Percentiles rank a stretch among this genome's conserved stretches.
These are phyloP conservation scores for Onychorhynchus coronatus DNA, from an alignment of 2,113 vertebrate species.

Conservation along the genomic window DNA sequence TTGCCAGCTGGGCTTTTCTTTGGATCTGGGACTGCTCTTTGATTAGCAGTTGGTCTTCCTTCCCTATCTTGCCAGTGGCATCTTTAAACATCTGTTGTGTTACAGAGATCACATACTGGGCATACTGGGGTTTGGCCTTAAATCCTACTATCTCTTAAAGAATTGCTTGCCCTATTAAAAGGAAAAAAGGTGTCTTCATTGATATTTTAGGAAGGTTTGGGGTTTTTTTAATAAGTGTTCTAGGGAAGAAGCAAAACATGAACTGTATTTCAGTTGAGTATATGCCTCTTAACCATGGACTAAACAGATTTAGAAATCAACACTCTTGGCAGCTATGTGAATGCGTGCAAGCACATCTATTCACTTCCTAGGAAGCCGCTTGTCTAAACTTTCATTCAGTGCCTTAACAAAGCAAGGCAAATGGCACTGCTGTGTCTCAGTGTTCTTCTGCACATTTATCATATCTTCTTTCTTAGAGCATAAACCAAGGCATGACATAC, in stretches of 20 bases:
- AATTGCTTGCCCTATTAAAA: not conserved
- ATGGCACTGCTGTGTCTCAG: not conserved
- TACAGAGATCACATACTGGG: not conserved
- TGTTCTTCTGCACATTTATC: not conserved
- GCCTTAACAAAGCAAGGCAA: not conserved
- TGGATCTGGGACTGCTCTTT: not conserved
- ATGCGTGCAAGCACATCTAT: not conserved
- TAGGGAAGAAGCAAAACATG: not conserved
- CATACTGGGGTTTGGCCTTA: not conserved
- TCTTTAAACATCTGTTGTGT: not conserved
- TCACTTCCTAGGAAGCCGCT: not conserved
- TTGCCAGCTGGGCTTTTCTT: not conserved
- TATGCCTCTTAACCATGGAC: not conserved
- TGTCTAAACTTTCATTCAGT: not conserved
- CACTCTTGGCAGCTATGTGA: fast-evolving
- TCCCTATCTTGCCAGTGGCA: not conserved
- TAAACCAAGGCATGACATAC: not conserved
- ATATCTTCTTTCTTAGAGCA: not conserved
- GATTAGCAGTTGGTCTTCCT: not conserved
- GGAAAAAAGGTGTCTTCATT: not conserved
- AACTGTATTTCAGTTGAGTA: not conserved
- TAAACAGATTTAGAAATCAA: not conserved
- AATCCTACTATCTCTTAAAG: not conserved
- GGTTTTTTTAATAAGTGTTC: not conserved
- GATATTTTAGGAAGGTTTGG: not conserved